Base-by-base conservation (phyloP, 2,888 invertebrate genomes). In the Tipula lateralis region DNA sequence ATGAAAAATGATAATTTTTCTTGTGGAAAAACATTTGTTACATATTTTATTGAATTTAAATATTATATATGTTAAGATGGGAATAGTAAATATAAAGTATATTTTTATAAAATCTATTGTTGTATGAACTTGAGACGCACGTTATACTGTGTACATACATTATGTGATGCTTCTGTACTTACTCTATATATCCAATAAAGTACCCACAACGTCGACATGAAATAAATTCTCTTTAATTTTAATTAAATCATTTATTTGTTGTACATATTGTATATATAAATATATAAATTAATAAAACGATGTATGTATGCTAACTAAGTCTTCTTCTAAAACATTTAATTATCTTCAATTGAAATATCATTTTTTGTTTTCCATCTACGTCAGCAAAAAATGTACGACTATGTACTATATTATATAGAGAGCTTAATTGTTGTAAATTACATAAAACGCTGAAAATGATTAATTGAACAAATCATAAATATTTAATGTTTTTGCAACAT, bases 351-450 rank as follows among this genome's bases (percentile, higher is more conserved):
- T 66, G 66, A 66, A 24, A 66, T 66, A 66, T 24, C 66, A 24
- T 24, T 24, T 66, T 16, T 66, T 66, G 19, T 24, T 50, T 66
- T 66, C 24, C 66, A 24, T 66, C 66, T 66, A 66, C 66, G 66
- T 66, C 66, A 66, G 66, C 66, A 66, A 66, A 66, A 19, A 66
- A 66, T n/a, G n/a, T n/a, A n/a, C n/a, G n/a, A n/a, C n/a, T n/a
- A n/a, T n/a, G n/a, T n/a, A n/a, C n/a, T n/a, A n/a, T 24, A 9
- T 24, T 66, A 66, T 9, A 66, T 12, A 66, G 12, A 66, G 24
- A 66, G 66, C 66, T 66, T 66, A 24, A 66, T 66, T 66, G 66
- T 66, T 66, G 66, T 1, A 50, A 66, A 66, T 24, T 66, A 66
- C 9, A 66, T 66, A 66, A 7, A 66, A 24, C 24, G 24, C 66